Evolutionary conservation across 2,797 vertebrate genomes (phyloP).

Genomic region (Luscinia megarhynchos): DNA sequence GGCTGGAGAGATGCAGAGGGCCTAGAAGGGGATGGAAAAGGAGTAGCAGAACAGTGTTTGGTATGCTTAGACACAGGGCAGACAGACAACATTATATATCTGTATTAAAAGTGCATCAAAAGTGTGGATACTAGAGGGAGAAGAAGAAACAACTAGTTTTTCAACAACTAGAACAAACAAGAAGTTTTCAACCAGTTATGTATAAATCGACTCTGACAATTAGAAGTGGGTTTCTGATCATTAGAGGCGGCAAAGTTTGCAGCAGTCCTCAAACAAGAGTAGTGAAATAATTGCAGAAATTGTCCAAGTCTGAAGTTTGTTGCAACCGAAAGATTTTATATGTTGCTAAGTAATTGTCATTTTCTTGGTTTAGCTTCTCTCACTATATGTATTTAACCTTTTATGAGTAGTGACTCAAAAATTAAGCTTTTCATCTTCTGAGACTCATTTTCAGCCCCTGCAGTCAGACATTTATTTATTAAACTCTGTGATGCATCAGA

Average conservation of each 20-base stretch:
- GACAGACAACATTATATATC: not conserved
- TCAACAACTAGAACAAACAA: not conserved
- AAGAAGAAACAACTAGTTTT: not conserved
- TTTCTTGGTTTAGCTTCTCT: not conserved
- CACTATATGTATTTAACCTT: not conserved
- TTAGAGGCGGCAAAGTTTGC: not conserved
- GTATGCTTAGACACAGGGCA: not conserved
- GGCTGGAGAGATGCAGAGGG: not conserved
- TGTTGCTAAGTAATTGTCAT: not conserved
- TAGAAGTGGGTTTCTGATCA: not conserved
- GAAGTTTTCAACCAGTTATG: not conserved
- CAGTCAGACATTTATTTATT: not conserved
- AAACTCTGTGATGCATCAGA: not conserved
- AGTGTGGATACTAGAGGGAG: not conserved
- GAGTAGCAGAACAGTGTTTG: not conserved
- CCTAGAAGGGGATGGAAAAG: not conserved
- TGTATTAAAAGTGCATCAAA: not conserved
- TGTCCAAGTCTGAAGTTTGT: not conserved
- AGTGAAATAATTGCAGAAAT: not conserved
- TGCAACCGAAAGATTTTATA: not conserved
- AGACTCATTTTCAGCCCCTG: not conserved
- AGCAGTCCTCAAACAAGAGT: not conserved
- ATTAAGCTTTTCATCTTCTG: not conserved
- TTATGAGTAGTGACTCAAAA: not conserved
- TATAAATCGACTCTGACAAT: not conserved